Percentiles rank a stretch among this genome's conserved stretches.
Conservation (phyloP, 2,113 vertebrate genomes). For the Ceuthmochares aereus region DNA sequence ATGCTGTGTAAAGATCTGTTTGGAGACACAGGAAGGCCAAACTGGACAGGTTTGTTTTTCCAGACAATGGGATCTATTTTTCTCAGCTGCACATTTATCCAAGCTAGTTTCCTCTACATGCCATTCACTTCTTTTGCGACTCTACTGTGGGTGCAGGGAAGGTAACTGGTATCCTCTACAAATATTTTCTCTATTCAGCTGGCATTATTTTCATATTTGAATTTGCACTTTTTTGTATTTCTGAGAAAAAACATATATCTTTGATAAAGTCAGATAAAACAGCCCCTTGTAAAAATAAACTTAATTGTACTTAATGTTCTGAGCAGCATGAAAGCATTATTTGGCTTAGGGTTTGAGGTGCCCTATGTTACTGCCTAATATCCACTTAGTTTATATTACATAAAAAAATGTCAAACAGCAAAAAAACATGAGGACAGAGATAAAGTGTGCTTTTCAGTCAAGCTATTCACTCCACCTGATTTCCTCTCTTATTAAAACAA, state of each 20-base stretch:
- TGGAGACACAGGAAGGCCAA: neutral
- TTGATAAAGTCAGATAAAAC: neutral
- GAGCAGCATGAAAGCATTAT: neutral
- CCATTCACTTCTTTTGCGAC: neutral
- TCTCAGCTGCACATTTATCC: neutral
- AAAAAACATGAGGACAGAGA: neutral
- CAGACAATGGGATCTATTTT: neutral
- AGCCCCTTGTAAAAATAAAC: neutral
- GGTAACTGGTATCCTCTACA: neutral
- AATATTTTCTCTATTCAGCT: neutral
- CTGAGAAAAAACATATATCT: neutral
- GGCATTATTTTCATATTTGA: neutral
- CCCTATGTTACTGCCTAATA: neutral
- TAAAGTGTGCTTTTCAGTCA: constrained; percentile 2
- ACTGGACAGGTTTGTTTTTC: neutral
- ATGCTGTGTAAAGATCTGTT: neutral
- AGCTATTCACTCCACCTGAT: constrained; percentile 3
- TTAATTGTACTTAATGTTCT: neutral
- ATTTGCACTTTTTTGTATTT: neutral
- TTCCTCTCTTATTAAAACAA: constrained; percentile 18
- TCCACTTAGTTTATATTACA: constrained; percentile 10
- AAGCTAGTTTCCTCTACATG: neutral
- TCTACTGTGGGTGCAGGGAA: neutral
- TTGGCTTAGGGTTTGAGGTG: neutral
- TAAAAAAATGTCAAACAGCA: neutral